Percentiles rank a stretch among this genome's conserved stretches.
phyloP scores from a whole-genome alignment of 1,140 invertebrate species.

The Drosophila navojoa region DNA sequence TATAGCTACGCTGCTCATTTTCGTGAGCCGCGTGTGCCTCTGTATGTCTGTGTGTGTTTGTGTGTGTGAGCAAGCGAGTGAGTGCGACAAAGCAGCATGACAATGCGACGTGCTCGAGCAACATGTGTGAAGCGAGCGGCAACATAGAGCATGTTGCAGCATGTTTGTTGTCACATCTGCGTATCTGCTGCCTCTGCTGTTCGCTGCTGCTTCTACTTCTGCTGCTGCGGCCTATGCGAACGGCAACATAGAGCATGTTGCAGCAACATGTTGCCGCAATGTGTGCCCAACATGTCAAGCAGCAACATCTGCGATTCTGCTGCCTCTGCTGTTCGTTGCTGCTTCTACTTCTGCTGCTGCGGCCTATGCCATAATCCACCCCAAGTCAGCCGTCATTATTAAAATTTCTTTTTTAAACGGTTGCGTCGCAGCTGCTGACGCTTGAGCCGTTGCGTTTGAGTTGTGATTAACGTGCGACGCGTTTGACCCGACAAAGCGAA shows the following conservation, averaged over 20 bases:
- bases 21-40: constrained; percentile 22
- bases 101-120: constrained; percentile 11
- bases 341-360: background rate
- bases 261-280: constrained; percentile 3
- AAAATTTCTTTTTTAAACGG: constrained; percentile 25
- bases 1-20: constrained; percentile 54
- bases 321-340: background rate
- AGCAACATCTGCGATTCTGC: constrained; percentile 7
- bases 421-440: constrained; percentile 6
- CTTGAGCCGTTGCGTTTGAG: constrained; percentile 29
- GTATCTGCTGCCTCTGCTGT: background rate
- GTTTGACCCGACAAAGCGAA: constrained; percentile 48
- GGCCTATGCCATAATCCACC: constrained; percentile 2
- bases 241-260: constrained; percentile 42
- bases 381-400: constrained; percentile 20
- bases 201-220: background rate
- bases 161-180: constrained; percentile 4
- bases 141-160: constrained; percentile 32
- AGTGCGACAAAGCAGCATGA: background rate
- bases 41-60: background rate
- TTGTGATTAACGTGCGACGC: constrained; percentile 67
- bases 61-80: background rate
- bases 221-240: constrained; percentile 10
- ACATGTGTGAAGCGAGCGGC: constrained; percentile 39
- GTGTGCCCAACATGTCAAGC: constrained; percentile 21